Base-by-base conservation (phyloP, 2,797 vertebrate genomes). In the Thalassophryne amazonica region DNA sequence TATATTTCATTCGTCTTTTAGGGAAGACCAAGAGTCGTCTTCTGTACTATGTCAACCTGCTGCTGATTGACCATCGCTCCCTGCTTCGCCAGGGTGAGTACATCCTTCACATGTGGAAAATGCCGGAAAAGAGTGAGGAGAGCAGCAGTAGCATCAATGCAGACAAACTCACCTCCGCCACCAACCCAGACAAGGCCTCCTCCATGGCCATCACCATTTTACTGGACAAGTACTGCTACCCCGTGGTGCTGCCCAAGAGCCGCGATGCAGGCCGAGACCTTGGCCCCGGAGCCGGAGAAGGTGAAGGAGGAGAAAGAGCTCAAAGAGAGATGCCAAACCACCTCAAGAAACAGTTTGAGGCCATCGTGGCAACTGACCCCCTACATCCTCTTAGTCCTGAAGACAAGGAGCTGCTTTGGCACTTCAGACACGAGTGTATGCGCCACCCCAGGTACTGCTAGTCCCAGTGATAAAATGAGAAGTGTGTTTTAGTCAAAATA, bases 71-170 rank as follows among this genome's bases (percentile, higher is more conserved):
- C 85, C 97, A 99, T 76, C 93, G 96, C 33, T 98, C 93, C 12
- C 90, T 99, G 60, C 91, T 99, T 3, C 92, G 96, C 28, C 95
- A 93, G 38, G 97, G 97, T 0, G 96, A 98, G 63, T 98, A 97
- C 12, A 91, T 98, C 46, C 93, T 99, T 16, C 95, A 99, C 83
- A 98, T 98, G 97, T 99, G 97, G 97, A 97, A 95, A 71, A 93
- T 98, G 82, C 92, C 95, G 0, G 95, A 95, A 57, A 98, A 99
- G 69, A 93, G 85, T 1, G 96, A 98, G 59, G 96, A 98, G 35
- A 95, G 94, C 80, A 94, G 94, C 79, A 94, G 95, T 57, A 98
- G 94, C 70, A 92, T 98, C 67, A 98, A 94, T 22, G 96, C 97
- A 0, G 97, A 99, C 88, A 98, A 99, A 73, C 93, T 99, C 50